A percentile compares a stretch with the other conserved stretches of the same genome.
Evolutionary conservation across 2,888 invertebrate species (phyloP).

Genomic region (Sericinus montela): DNA sequence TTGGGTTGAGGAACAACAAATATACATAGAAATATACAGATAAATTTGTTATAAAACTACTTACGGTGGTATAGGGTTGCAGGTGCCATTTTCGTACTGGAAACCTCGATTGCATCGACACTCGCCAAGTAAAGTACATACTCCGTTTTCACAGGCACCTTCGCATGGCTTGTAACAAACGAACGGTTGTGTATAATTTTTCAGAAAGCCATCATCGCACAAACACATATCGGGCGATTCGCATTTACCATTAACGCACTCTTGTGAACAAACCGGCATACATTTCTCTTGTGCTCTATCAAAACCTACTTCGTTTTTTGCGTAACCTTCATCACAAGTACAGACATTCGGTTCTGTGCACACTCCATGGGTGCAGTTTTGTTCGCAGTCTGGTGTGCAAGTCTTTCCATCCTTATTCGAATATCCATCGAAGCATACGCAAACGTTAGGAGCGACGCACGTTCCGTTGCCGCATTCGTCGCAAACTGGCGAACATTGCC

Average conservation of each 20-base stretch:
- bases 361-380: constrained; percentile 29
- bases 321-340: constrained; percentile 29
- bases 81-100: constrained; percentile 5
- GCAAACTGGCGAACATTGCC: constrained; percentile 28
- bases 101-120: constrained; percentile 26
- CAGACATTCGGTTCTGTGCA: constrained; percentile 37
- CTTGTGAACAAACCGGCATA: constrained; percentile 42
- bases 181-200: constrained; percentile 24
- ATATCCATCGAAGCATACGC: constrained; percentile 30
- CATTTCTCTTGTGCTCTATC: constrained; percentile 39
- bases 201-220: constrained; percentile 39
- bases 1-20: too few species aligned
- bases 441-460: constrained; percentile 30
- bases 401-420: constrained; percentile 12
- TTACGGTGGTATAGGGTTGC: background rate
- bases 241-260: constrained; percentile 46
- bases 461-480: constrained; percentile 41
- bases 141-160: constrained; percentile 37
- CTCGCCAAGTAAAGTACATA: constrained; percentile 34
- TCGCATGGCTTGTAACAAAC: constrained; percentile 40
- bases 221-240: constrained; percentile 45
- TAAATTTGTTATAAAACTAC: background rate
- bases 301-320: constrained; percentile 16
- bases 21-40: too few species aligned
- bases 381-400: constrained; percentile 33